Evolutionary conservation across 2,888 invertebrate species (phyloP).

Genomic region (Polyommatus icarus): DNA sequence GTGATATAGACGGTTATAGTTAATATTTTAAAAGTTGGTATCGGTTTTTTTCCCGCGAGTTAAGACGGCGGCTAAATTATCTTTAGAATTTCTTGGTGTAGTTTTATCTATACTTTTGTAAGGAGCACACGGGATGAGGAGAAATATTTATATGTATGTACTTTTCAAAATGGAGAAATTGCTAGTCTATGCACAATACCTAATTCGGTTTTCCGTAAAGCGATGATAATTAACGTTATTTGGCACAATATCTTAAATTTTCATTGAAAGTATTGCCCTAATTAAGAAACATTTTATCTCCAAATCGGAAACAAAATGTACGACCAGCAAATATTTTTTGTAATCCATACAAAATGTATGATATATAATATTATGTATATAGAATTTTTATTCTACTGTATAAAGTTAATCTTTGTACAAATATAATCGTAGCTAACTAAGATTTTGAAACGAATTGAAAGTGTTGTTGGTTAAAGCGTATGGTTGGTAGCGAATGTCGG

Average conservation of each 20-base stretch:
- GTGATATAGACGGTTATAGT: slow-evolving; percentile 18
- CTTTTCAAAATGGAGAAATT: not conserved
- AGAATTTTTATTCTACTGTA: not conserved
- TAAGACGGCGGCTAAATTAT: slow-evolving; percentile 15
- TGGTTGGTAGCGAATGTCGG: slow-evolving; percentile 1
- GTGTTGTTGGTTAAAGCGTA: slow-evolving; percentile 1
- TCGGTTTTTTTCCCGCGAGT: not conserved
- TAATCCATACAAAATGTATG: slow-evolving; percentile 3
- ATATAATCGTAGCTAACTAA: slow-evolving; percentile 10
- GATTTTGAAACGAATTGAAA: not conserved
- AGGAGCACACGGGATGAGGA: slow-evolving; percentile 1
- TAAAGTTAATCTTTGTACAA: slow-evolving; percentile 17
- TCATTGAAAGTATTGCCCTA: not conserved
- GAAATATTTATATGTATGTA: not conserved
- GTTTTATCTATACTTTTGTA: not conserved
- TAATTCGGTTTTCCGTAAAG: not conserved
- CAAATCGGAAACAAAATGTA: not conserved
- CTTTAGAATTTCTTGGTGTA: slow-evolving; percentile 4
- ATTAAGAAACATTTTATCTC: not conserved
- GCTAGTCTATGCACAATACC: slow-evolving; percentile 1
- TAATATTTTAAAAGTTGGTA: slow-evolving; percentile 3
- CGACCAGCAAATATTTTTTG: not conserved
- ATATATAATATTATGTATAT: slow-evolving; percentile 10
- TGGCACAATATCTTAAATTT: not conserved
- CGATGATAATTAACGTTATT: not conserved